Evolutionary conservation across 2,113 vertebrate species (phyloP).

Genomic region (Ammospiza nelsoni): DNA sequence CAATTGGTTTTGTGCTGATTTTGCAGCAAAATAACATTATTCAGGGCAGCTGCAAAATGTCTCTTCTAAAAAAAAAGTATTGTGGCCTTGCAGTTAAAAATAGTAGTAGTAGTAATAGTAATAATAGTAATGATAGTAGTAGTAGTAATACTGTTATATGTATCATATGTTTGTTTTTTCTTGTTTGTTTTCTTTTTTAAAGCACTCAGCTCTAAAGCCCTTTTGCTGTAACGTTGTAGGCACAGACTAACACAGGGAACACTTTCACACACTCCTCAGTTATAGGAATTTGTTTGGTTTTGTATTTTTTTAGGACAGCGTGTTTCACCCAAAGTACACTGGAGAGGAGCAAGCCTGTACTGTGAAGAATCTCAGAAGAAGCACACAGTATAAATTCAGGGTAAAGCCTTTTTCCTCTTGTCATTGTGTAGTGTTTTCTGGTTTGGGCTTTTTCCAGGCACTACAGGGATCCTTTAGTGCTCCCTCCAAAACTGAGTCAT

Average conservation of each 20-base stretch:
- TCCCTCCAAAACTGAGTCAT: neutral
- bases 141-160: neutral
- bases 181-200: neutral
- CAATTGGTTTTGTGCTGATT: neutral
- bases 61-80: neutral
- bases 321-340: constrained; percentile 97
- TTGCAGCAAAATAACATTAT: neutral
- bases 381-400: constrained; percentile 99
- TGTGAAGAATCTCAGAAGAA: constrained; percentile 96
- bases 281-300: neutral
- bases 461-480: neutral
- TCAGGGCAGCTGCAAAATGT: neutral
- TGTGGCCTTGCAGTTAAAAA: neutral
- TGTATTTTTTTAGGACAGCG: constrained; percentile 81
- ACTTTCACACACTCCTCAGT: neutral
- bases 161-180: neutral
- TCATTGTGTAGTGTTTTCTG: neutral
- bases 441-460: neutral
- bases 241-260: neutral
- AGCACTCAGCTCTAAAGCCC: neutral
- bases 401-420: constrained; percentile 70
- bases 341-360: constrained; percentile 96
- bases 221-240: neutral
- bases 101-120: neutral
- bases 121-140: no score